Percentiles rank a stretch among this genome's conserved stretches.
These are phyloP conservation scores for Pheosia gnoma DNA, from an alignment of 2,888 invertebrate genomes.

Conservation along the genomic window DNA sequence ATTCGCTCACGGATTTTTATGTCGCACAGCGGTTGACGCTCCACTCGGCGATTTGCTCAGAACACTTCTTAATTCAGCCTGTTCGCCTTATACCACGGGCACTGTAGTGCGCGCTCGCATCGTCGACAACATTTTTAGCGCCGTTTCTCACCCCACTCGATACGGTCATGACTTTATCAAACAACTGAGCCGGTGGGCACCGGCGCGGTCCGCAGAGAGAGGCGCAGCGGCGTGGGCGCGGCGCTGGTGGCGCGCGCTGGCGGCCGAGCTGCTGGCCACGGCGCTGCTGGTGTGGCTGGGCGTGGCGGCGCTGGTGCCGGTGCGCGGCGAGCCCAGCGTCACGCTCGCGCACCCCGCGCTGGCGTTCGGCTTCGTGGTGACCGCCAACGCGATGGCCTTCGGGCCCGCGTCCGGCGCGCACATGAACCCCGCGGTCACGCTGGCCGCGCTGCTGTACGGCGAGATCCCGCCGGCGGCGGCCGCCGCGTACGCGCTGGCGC, in stretches of 20 bases:
- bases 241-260: conserved; percentile 69
- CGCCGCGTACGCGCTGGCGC: conserved; percentile 56
- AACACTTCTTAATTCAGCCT: too few species aligned
- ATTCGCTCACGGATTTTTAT: too few species aligned
- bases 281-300: conserved; percentile 73
- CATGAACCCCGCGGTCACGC: conserved; percentile 90
- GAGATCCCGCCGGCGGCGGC: conserved; percentile 64
- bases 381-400: conserved; percentile 70
- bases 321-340: conserved; percentile 19
- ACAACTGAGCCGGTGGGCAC: too few species aligned
- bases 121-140: too few species aligned
- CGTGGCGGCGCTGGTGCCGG: conserved; percentile 53
- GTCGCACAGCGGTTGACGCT: too few species aligned
- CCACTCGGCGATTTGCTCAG: too few species aligned
- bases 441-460: conserved; percentile 85
- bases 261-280: conserved; percentile 64
- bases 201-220: too few species aligned
- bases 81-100: too few species aligned
- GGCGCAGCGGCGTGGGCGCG: conserved; percentile 46
- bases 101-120: too few species aligned
- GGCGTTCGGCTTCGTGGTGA: conserved; percentile 69
- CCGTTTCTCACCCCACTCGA: too few species aligned
- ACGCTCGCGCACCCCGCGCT: conserved; percentile 64
- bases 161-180: too few species aligned
- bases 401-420: conserved; percentile 91